Evolutionary conservation across 2,888 invertebrate species (phyloP).

Genomic region (Idaea aversata): DNA sequence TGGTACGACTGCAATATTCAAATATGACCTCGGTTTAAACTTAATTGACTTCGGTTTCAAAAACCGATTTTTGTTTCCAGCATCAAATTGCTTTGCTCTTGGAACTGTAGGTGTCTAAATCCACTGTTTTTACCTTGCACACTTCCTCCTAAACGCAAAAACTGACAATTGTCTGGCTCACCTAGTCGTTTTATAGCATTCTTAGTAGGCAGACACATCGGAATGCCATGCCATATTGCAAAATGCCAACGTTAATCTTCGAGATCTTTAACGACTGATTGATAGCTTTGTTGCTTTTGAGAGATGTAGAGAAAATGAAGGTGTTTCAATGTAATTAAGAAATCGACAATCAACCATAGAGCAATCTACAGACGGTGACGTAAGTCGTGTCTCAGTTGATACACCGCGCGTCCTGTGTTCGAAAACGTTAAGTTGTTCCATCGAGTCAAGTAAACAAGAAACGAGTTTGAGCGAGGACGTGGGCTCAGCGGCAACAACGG

Average conservation of each 20-base stretch:
- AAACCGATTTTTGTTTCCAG: constrained; percentile 38
- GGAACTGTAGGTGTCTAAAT: constrained; percentile 27
- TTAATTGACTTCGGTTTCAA: constrained; percentile 21
- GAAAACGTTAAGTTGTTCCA: constrained; percentile 64
- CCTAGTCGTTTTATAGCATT: not conserved
- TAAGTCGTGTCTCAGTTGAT: constrained; percentile 50
- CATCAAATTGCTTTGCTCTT: constrained; percentile 47
- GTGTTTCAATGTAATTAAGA: constrained; percentile 19
- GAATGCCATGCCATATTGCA: not conserved
- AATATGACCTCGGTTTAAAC: constrained; percentile 29
- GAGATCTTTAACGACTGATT: not conserved
- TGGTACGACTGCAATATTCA: constrained; percentile 33
- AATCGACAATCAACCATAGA: constrained; percentile 22
- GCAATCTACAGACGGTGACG: constrained; percentile 51
- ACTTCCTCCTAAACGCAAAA: constrained; percentile 42
- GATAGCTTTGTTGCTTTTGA: constrained; percentile 4
- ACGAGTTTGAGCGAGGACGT: constrained; percentile 76
- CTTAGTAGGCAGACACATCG: not conserved
- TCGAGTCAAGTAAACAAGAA: constrained; percentile 73
- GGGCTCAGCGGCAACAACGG: constrained; percentile 47
- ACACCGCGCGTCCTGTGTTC: constrained; percentile 59
- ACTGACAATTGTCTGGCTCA: not conserved
- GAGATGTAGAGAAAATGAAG: constrained; percentile 14
- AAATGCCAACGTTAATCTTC: not conserved
- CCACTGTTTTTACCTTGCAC: constrained; percentile 33